Percentiles rank a stretch among this genome's conserved stretches.
These are phyloP conservation scores for Lasioglossum figueresi DNA, from an alignment of 2,888 invertebrate genomes.

Conservation along the genomic window DNA sequence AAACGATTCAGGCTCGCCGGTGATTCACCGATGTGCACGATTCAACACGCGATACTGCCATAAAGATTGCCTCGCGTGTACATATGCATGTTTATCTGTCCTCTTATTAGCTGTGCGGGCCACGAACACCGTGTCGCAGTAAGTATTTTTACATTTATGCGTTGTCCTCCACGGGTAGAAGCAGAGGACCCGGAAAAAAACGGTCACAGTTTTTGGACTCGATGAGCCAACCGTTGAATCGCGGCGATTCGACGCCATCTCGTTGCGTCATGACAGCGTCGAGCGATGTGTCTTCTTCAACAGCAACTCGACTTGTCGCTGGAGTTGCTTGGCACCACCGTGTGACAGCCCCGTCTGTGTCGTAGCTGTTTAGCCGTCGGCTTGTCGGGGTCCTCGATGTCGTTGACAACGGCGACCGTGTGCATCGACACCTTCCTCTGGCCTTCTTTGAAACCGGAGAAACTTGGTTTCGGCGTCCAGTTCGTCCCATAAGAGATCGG, in stretches of 20 bases:
- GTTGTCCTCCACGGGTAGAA: background rate
- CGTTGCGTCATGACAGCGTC: background rate
- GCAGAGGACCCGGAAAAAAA: conserved; percentile 14
- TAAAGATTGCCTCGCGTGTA: conserved; percentile 10
- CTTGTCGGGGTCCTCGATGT: conserved; percentile 58
- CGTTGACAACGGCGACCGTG: conserved; percentile 62
- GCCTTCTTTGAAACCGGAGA: conserved; percentile 59
- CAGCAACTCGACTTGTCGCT: conserved; percentile 76
- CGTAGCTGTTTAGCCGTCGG: conserved; percentile 66
- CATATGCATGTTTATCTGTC: background rate
- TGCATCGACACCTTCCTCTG: conserved; percentile 71
- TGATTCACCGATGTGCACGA: background rate
- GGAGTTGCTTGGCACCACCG: conserved; percentile 72
- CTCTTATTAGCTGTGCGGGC: background rate
- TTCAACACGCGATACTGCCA: conserved; percentile 39
- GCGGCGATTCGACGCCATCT: background rate
- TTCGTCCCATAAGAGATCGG: conserved; percentile 76
- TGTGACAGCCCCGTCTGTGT: conserved; percentile 75
- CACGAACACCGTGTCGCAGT: background rate
- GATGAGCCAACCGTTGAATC: background rate
- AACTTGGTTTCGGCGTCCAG: conserved; percentile 73
- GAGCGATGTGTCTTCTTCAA: conserved; percentile 50
- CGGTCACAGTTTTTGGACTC: no score
- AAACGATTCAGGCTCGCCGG: background rate
- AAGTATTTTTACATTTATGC: background rate